Conservation (phyloP, 2,888 invertebrate species). For the Agrochola lota region DNA sequence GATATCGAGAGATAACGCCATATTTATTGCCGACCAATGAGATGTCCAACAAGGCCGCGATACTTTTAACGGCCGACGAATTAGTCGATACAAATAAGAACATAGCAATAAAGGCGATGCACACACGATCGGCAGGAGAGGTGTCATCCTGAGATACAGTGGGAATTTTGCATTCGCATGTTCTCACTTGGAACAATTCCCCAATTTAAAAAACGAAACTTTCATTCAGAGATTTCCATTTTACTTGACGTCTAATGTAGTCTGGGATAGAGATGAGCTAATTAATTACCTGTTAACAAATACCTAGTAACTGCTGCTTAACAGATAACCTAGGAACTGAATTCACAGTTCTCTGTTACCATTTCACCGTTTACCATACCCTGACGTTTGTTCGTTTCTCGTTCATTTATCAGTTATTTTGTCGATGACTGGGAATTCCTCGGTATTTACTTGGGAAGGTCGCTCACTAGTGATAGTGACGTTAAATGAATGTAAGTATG, state of each 20-base stretch:
- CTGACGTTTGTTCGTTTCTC: too few species aligned
- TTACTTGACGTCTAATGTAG: not conserved
- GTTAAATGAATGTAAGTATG: too few species aligned
- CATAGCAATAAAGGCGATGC: constrained; percentile 66
- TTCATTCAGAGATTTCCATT: not conserved
- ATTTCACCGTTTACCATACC: too few species aligned
- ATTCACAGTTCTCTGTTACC: too few species aligned
- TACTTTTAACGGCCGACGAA: constrained; percentile 85
- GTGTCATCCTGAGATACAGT: constrained; percentile 47
- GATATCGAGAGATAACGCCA: constrained; percentile 89
- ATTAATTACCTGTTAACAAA: too few species aligned
- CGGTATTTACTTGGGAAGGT: too few species aligned
- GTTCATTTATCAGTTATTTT: too few species aligned
- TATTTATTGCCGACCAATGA: constrained; percentile 88
- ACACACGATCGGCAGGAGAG: constrained; percentile 47
- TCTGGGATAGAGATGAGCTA: too few species aligned
- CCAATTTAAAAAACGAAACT: constrained; percentile 12
- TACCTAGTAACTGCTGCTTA: too few species aligned
- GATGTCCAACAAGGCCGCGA: constrained; percentile 85
- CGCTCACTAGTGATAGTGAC: too few species aligned
- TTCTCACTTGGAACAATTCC: not conserved
- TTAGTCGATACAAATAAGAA: constrained; percentile 86
- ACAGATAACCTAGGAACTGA: too few species aligned
- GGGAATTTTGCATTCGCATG: constrained; percentile 27
- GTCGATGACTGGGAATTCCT: too few species aligned